These are phyloP conservation scores for Chromis chromis DNA, from an alignment of 2,797 vertebrate genomes.

Conservation along the genomic window DNA sequence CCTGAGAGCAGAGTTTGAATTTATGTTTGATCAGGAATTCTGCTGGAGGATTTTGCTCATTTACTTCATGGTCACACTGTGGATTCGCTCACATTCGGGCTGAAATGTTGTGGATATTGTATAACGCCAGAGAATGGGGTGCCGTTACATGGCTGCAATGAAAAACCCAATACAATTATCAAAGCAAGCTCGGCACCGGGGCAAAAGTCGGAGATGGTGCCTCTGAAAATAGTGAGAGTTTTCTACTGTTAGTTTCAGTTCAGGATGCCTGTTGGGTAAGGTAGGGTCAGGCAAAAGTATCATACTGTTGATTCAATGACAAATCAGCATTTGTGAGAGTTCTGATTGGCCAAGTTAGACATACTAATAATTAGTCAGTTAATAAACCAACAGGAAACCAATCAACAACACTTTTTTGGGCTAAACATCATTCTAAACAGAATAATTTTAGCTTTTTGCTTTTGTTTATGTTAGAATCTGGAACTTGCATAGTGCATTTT, in stretches of 20 bases:
- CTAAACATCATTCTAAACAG: no score
- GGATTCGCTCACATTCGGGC: slow-evolving; percentile 3
- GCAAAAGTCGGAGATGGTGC: background rate
- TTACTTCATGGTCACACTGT: slow-evolving; percentile 36
- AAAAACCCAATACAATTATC: slow-evolving; percentile 6
- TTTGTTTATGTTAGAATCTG: no score
- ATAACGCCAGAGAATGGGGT: background rate
- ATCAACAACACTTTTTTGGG: no score
- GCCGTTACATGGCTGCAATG: background rate
- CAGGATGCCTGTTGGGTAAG: background rate
- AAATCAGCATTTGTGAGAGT: background rate
- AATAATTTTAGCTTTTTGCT: no score
- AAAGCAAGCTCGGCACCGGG: background rate
- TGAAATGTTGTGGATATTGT: slow-evolving; percentile 7
- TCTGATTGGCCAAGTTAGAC: background rate
- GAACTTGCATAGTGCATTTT: no score
- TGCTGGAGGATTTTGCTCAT: slow-evolving; percentile 27
- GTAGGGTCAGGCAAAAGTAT: background rate
- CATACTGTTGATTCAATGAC: no score
- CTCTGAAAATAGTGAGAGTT: background rate
- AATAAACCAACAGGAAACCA: background rate
- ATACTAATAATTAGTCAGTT: background rate
- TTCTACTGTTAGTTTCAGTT: background rate
- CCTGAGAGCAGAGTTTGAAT: slow-evolving; percentile 18
- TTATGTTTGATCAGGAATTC: slow-evolving; percentile 24